Conservation (phyloP, 2,797 vertebrate genomes). For the Neopelma chrysocephalum region DNA sequence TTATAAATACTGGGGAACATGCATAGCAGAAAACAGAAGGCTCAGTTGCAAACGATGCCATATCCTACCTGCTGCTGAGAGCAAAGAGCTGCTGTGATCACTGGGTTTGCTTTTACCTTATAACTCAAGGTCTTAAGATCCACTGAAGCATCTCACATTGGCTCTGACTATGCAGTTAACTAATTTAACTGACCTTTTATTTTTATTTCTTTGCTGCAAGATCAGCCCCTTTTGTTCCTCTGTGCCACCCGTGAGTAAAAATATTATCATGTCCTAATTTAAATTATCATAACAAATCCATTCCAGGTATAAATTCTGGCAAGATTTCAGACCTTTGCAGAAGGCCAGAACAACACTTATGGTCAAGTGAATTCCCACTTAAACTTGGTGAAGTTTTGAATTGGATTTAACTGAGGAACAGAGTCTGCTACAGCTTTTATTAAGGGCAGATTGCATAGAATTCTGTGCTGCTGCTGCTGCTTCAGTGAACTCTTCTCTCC, state of each 20-base stretch:
- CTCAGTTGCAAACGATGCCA: not conserved
- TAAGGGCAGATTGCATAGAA: accelerated
- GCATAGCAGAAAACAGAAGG: not conserved
- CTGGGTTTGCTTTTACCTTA: not conserved
- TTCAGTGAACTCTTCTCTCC: not conserved
- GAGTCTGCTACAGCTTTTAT: not conserved
- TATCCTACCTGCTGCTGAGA: not conserved
- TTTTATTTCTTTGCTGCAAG: not conserved
- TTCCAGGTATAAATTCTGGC: not conserved
- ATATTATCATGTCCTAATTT: not conserved
- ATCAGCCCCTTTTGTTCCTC: not conserved
- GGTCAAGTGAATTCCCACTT: not conserved
- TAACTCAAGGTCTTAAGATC: not conserved
- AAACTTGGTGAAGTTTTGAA: not conserved
- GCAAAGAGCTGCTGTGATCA: not conserved
- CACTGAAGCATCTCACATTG: not conserved
- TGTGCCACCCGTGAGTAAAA: not conserved
- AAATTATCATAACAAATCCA: not conserved
- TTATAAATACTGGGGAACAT: not conserved
- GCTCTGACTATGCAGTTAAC: not conserved
- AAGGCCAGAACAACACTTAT: not conserved
- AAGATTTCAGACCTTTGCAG: not conserved
- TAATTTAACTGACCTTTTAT: not conserved
- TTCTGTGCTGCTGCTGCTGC: not conserved
- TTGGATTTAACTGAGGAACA: not conserved